These are phyloP conservation scores for Porites cylindrica DNA, from an alignment of 92 coral and sea anemone species.

Conservation along the genomic window DNA sequence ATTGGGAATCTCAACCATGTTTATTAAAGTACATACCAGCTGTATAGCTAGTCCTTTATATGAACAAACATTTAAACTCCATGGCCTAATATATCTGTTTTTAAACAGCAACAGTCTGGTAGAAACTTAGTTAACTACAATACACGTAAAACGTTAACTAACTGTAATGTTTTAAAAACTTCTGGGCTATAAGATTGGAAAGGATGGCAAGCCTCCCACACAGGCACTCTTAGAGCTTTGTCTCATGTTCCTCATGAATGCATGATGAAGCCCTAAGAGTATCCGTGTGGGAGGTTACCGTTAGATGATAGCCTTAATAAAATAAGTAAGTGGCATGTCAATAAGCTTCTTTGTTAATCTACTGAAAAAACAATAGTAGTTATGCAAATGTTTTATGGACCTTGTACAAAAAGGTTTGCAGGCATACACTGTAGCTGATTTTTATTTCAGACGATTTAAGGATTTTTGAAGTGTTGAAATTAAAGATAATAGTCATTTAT, in stretches of 20 bases:
- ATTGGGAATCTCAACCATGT: too few species aligned
- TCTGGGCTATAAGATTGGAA: too few species aligned
- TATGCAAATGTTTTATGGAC: conserved; percentile 12
- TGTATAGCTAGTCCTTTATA: too few species aligned
- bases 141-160: conserved; percentile 6
- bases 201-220: too few species aligned
- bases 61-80: conserved; percentile 12
- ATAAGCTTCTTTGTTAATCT: neutral
- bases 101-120: conserved; percentile 1
- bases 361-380: conserved; percentile 4
- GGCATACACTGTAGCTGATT: neutral
- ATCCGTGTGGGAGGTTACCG: neutral
- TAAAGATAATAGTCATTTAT: conserved; percentile 22
- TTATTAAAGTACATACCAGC: too few species aligned
- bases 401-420: neutral
- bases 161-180: too few species aligned
- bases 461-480: conserved; percentile 23
- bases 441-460: conserved; percentile 1
- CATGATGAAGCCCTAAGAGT: too few species aligned
- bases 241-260: too few species aligned
- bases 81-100: neutral
- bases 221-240: too few species aligned
- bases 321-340: neutral
- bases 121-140: neutral
- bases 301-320: conserved; percentile 3